These are phyloP conservation scores for Toxostoma redivivum DNA, from an alignment of 2,113 vertebrate genomes.

Conservation along the genomic window DNA sequence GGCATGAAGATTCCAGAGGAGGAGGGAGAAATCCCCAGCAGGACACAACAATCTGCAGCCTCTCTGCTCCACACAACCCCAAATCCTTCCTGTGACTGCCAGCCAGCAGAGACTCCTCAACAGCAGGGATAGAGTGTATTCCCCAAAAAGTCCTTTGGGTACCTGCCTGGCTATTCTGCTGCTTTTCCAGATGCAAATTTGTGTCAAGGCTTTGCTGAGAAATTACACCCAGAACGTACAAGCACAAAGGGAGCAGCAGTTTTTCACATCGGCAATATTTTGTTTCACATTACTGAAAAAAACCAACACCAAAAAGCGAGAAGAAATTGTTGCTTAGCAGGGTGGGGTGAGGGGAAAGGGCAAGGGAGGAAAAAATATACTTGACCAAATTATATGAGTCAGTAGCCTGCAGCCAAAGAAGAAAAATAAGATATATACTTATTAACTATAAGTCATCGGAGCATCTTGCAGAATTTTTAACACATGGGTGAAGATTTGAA, in stretches of 20 bases:
- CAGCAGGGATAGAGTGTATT: background rate
- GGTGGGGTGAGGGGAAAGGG: fast-evolving
- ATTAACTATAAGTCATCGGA: background rate
- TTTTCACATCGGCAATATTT: background rate
- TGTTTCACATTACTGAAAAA: background rate
- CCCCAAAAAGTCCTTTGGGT: background rate
- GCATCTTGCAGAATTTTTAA: background rate
- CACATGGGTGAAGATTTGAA: background rate
- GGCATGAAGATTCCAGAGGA: background rate
- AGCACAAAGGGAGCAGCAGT: background rate
- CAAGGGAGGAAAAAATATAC: background rate
- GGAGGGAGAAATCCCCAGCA: background rate
- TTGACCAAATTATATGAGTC: background rate
- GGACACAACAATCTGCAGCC: background rate
- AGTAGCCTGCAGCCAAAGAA: background rate
- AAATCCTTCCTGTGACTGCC: background rate
- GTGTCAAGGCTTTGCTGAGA: background rate
- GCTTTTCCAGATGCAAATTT: background rate
- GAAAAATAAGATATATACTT: background rate
- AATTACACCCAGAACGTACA: background rate
- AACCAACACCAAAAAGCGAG: background rate
- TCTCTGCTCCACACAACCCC: background rate
- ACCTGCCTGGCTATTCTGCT: background rate
- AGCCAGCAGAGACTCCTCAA: background rate
- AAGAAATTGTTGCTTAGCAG: background rate